Evolutionary conservation across 2,797 vertebrate genomes (phyloP).

Genomic region (Acanthiza pusilla): DNA sequence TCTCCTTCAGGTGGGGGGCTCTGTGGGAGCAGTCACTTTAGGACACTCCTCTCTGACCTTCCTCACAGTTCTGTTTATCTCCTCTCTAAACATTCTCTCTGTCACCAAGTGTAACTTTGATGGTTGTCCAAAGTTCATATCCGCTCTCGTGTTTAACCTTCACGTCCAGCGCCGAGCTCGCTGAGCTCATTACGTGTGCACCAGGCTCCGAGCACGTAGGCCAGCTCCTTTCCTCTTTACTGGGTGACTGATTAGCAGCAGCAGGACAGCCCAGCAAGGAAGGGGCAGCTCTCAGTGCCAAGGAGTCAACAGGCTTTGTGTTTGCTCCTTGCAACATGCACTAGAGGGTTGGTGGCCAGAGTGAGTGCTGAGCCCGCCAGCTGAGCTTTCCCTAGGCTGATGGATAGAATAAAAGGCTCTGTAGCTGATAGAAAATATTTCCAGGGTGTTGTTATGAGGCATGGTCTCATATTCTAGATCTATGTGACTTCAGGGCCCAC

Average conservation of each 20-base stretch:
- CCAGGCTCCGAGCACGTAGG: slow-evolving; percentile 33
- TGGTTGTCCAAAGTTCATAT: slow-evolving; percentile 42
- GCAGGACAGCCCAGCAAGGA: not conserved
- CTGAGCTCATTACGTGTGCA: not conserved
- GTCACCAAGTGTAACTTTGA: slow-evolving; percentile 25
- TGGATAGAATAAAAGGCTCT: not conserved
- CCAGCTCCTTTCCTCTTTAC: not conserved
- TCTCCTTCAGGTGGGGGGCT: not conserved
- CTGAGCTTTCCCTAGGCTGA: fast-evolving
- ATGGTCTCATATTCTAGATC: not conserved
- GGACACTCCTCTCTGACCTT: not conserved
- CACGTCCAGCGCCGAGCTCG: not conserved
- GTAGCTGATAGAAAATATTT: not conserved
- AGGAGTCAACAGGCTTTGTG: not conserved
- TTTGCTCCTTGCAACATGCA: not conserved
- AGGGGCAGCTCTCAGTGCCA: not conserved
- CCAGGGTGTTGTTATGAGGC: not conserved
- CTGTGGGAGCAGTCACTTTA: not conserved
- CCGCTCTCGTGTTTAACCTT: slow-evolving; percentile 50
- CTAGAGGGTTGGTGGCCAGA: not conserved
- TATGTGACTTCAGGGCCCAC: not conserved
- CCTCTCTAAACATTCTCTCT: slow-evolving; percentile 48
- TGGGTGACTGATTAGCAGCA: slow-evolving; percentile 7
- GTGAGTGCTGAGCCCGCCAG: fast-evolving
- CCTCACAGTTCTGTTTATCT: slow-evolving; percentile 29